A percentile compares a stretch with the other conserved stretches of the same genome.
phyloP scores from a whole-genome alignment of 2,888 invertebrate genomes.

The Resseliella maxima region DNA sequence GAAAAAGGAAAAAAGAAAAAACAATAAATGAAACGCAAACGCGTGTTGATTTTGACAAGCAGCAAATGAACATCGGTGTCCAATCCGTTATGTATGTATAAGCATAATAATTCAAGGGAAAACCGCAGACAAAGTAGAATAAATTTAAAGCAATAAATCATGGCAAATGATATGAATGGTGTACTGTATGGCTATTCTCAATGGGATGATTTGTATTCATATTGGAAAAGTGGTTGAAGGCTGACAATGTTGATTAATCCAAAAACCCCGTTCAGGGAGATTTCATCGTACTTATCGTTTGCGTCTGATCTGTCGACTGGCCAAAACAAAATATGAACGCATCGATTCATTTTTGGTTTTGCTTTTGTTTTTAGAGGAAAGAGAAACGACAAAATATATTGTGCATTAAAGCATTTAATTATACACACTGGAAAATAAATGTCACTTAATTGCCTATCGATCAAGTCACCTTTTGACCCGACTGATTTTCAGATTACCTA shows the following conservation, averaged over 20 bases:
- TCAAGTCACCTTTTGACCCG: background rate
- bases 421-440: background rate
- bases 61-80: background rate
- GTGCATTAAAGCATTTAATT: constrained; percentile 43
- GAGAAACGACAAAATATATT: too few species aligned
- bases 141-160: constrained; percentile 48
- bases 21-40: background rate
- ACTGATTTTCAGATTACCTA: background rate
- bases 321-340: background rate
- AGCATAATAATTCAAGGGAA: background rate
- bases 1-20: too few species aligned
- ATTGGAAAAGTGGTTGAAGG: constrained; percentile 7
- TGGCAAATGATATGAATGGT: constrained; percentile 20
- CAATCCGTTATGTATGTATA: too few species aligned
- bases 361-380: too few species aligned
- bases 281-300: background rate
- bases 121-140: constrained; percentile 40
- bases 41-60: background rate
- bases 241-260: constrained; percentile 49
- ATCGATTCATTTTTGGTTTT: too few species aligned
- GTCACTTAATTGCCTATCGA: constrained; percentile 43
- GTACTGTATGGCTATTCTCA: background rate
- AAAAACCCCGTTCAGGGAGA: constrained; percentile 2
- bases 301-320: background rate
- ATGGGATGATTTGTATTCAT: constrained; percentile 33